Base-by-base conservation (phyloP, 2,888 invertebrate genomes). In the Apamea epomidion region DNA sequence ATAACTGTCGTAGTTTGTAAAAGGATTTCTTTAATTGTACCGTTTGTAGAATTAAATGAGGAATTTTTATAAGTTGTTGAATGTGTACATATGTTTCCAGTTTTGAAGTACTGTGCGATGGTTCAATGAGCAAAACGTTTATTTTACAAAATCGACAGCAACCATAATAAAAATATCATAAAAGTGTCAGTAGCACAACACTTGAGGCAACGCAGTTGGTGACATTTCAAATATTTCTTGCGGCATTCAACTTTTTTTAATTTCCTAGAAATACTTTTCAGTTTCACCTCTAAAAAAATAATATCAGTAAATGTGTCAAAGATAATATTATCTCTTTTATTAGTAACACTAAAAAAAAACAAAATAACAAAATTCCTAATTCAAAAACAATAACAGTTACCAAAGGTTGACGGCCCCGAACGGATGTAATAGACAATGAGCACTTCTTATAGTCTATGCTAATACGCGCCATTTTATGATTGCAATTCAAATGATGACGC, bases 391-490 rank as follows among this genome's bases (percentile, higher is more conserved):
- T 74, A 76, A 84, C 84, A 82, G 84, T 87, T 70, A 86, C 86
- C 86, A 88, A 91, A 92, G 89, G 91, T 92, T 92, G 91, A 84
- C 90, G 91, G 88, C 91, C 91, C 85, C 90, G 86, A 84, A 87
- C 90, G 90, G 88, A 88, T 88, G 90, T 83, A 86, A 91, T 91
- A 90, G 91, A 91, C 92, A 88, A 89, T 87, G 90, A 85, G 81
- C 78, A 79, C 84, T 89, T 93, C 93, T 92, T 92, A 87, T 88
- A 90, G 87, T 88, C 87, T 92, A 93, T 93, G 93, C 89, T 92
- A 93, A 93, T 94, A 86, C 78, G 75, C 85, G 88, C 88, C 89
- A 90, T 89, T 91, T 90, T 89, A 93, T 91, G 91, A 88, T 90
- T 84, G 87, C 82, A 90, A 90, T 89, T 92, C 91, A 91, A 92